These are phyloP conservation scores for Tuberolachnus salignus DNA, from an alignment of 2,888 invertebrate genomes.

Conservation along the genomic window DNA sequence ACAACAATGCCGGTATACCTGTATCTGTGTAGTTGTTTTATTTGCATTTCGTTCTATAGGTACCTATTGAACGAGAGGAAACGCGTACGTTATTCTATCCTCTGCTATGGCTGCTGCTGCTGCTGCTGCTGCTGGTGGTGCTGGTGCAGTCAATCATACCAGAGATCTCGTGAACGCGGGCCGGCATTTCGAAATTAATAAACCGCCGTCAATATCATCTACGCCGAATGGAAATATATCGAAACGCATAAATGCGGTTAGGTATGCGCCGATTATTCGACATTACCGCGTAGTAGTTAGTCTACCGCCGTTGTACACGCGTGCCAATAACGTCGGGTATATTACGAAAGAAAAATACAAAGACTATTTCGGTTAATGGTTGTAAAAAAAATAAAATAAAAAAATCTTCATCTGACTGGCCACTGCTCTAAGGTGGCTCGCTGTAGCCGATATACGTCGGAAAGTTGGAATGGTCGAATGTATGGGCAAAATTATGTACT, in stretches of 20 bases:
- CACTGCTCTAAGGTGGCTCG: no score
- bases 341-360: no score
- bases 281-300: not conserved
- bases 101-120: no score
- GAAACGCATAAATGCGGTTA: not conserved
- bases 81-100: not conserved
- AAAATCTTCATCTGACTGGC: no score
- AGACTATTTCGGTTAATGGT: no score
- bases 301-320: no score
- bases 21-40: slow-evolving; percentile 24
- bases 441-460: no score
- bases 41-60: slow-evolving; percentile 7
- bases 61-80: slow-evolving; percentile 6
- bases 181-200: not conserved
- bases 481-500: no score
- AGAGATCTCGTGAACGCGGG: not conserved
- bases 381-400: no score
- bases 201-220: not conserved
- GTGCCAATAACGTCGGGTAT: no score
- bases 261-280: not conserved
- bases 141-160: not conserved
- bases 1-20: slow-evolving; percentile 38
- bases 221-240: not conserved
- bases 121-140: no score
- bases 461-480: no score